Percentiles rank a stretch among this genome's conserved stretches.
Evolutionary conservation across 2,888 invertebrate genomes (phyloP).

Genomic region (Polylopha cassiicola): DNA sequence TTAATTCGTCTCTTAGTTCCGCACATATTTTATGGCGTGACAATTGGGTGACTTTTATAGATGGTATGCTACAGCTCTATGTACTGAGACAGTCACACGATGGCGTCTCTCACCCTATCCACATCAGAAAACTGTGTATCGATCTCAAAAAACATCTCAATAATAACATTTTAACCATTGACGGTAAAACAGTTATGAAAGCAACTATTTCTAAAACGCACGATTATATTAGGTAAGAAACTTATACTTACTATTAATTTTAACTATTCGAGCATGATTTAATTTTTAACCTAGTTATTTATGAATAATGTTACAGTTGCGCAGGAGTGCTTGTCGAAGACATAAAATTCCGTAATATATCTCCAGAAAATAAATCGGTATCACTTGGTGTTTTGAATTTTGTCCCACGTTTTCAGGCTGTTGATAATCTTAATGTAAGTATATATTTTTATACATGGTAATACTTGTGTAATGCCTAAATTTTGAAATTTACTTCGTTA

Average conservation of each 20-base stretch:
- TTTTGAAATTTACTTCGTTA: background rate
- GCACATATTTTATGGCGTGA: slow-evolving; percentile 15
- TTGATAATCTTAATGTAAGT: slow-evolving; percentile 33
- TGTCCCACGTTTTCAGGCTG: slow-evolving; percentile 31
- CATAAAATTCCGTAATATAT: slow-evolving; percentile 34
- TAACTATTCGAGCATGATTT: too few relatives aligned
- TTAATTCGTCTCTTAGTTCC: background rate
- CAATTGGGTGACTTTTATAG: slow-evolving; percentile 22
- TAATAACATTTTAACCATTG: slow-evolving; percentile 1
- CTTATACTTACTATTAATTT: slow-evolving; percentile 2
- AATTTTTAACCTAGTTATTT: slow-evolving; percentile 2
- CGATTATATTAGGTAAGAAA: slow-evolving; percentile 35
- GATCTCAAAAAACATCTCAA: background rate
- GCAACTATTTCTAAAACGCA: slow-evolving; percentile 29
- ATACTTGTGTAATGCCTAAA: background rate
- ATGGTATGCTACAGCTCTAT: slow-evolving; percentile 18
- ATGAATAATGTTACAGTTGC: slow-evolving; percentile 35
- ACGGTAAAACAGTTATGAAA: slow-evolving; percentile 25
- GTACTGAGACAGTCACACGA: slow-evolving; percentile 8
- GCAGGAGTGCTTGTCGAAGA: slow-evolving; percentile 43
- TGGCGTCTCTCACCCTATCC: slow-evolving; percentile 10
- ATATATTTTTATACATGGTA: slow-evolving; percentile 3
- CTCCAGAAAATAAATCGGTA: slow-evolving; percentile 22
- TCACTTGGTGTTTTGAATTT: slow-evolving; percentile 34
- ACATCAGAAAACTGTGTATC: slow-evolving; percentile 9